Conservation (phyloP, 2,113 vertebrate species). For the Isurus oxyrinchus region DNA sequence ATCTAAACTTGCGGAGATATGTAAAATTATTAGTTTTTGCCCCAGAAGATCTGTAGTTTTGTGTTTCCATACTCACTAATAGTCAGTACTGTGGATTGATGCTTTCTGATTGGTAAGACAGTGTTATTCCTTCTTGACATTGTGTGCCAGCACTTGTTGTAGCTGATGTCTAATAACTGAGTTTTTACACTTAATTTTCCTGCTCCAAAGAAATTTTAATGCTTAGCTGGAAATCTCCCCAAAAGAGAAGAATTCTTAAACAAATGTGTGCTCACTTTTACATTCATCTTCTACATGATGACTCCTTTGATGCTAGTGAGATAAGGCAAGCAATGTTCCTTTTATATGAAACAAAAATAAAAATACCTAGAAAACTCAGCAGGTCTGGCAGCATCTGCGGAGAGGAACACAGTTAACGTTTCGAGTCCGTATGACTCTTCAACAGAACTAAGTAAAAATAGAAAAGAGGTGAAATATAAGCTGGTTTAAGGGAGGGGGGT, state of each 20-base stretch:
- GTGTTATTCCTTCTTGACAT: not conserved
- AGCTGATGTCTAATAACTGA: not conserved
- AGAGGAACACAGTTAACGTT: too few relatives aligned
- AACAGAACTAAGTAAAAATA: too few relatives aligned
- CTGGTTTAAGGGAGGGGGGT: too few relatives aligned
- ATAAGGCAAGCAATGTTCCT: too few relatives aligned
- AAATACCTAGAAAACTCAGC: too few relatives aligned
- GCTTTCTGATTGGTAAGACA: not conserved
- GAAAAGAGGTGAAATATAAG: too few relatives aligned
- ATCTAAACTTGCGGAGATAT: too few relatives aligned
- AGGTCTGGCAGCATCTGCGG: too few relatives aligned
- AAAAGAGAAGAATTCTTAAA: not conserved
- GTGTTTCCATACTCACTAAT: not conserved
- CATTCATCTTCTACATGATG: too few relatives aligned
- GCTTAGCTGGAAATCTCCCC: not conserved
- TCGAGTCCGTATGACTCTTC: too few relatives aligned
- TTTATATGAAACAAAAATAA: too few relatives aligned
- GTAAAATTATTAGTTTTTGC: not conserved
- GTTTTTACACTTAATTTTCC: not conserved
- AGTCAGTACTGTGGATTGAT: not conserved
- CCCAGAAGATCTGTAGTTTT: not conserved
- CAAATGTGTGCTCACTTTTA: not conserved
- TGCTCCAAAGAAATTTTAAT: not conserved
- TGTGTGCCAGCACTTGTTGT: not conserved
- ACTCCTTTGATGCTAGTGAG: too few relatives aligned